Base-by-base conservation (phyloP, 2,888 invertebrate genomes). In the Euphydryas editha region DNA sequence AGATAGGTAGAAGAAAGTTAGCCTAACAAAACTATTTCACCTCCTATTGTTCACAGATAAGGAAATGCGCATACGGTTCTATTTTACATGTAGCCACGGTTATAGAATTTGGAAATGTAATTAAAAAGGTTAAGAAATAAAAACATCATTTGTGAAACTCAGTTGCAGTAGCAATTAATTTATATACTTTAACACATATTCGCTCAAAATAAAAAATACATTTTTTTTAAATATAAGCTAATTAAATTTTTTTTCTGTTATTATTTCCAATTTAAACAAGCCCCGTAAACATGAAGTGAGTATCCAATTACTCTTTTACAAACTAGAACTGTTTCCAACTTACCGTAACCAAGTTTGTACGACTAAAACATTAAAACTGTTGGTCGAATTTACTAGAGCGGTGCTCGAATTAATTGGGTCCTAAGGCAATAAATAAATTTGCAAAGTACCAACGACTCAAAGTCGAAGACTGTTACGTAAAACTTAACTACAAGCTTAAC, bases 271-370 rank as follows among this genome's bases (percentile, higher is more conserved):
- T 51, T 68, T 62, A 62, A 39, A 56, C 54, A 39, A 49, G 58
- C 54, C 65, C 56, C 68, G 59, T 59, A 57, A 69, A 69, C 62
- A 59, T 62, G 39, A 39, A 54, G 39, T 59, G 59, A 65, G 62
- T 56, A 61, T 62, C 68, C 65, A 69, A 69, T 69, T 69, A 69
- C 57, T 59, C 62, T 69, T 69, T 65, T 69, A 59, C 37, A 42
- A 59, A 65, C 62, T 57, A 51, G 24, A 51, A 51, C 49, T 51
- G 59, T 56, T 65, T 49, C 56, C 47, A 62, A 69, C 62, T 62
- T 51, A 47, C 55, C 49, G 49, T 59, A 21, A 54, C 60, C 51
- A 65, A 69, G 65, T 69, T 65, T 65, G 55, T 37, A 62, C 56
- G 44, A 68, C 36, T 57, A 59, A 65, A 65, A 68, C 49, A 24